Conservation (phyloP, 2,888 invertebrate genomes). For the Drosophila crucigera region DNA sequence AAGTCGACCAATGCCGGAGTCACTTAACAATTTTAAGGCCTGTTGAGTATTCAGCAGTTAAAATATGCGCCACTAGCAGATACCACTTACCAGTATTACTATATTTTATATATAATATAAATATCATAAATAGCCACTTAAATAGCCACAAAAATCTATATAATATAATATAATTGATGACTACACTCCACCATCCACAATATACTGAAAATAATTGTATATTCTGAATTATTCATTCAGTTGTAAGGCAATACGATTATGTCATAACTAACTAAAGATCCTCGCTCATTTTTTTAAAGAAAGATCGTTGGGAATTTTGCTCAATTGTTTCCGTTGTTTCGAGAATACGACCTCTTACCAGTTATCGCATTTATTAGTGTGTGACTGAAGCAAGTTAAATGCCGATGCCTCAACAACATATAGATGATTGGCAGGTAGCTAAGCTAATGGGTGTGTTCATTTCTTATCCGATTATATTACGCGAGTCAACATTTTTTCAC, state of each 20-base stretch:
- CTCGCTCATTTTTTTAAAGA: neutral
- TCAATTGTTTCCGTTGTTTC: conserved; percentile 32
- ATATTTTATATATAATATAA: neutral
- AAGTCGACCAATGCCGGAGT: conserved; percentile 6
- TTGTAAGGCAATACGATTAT: neutral
- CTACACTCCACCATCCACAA: no score
- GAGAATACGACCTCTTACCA: conserved; percentile 13
- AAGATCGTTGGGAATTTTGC: conserved; percentile 21
- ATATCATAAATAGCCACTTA: neutral
- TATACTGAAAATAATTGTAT: neutral
- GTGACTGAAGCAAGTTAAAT: conserved; percentile 15
- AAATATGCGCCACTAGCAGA: neutral
- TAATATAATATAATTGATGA: neutral
- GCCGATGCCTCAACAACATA: neutral
- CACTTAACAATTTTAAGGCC: conserved; percentile 17
- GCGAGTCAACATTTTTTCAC: conserved; percentile 1
- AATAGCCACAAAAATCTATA: neutral
- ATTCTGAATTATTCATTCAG: neutral
- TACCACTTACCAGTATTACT: neutral
- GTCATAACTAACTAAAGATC: neutral
- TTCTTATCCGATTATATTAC: conserved; percentile 33
- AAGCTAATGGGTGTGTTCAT: conserved; percentile 20
- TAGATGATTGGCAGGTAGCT: conserved; percentile 18
- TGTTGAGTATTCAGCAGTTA: no score
- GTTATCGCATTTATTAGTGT: conserved; percentile 2